Evolutionary conservation across 2,888 invertebrate species (phyloP), one percentile per base, ranked within the genome.

Genomic region (Ornithoptera priamus): DNA sequence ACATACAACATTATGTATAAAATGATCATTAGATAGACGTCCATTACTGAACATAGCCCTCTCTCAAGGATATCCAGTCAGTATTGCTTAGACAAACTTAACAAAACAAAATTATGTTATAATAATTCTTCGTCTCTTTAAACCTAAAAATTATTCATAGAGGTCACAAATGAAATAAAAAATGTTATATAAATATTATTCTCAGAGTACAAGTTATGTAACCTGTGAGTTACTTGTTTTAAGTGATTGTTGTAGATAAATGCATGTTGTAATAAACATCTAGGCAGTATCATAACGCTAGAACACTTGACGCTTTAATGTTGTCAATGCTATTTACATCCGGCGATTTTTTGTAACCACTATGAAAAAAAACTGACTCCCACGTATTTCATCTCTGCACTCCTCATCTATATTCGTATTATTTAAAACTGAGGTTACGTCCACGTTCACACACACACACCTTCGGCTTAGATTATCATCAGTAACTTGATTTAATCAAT

Each of bases 381-480:
- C 64, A 65, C 61, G 56, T 42, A 42, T 56, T 60, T 56, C 42
- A 56, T 61, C 8, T 60, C 6, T 7, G 17, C 22, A n/a, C 42
- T 17, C 36, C 62, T 12, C 22, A 65, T 30, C 56, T 62, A 58
- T 58, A 24, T 62, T 65, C 30, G 58, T 59, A 53, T 68, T 62
- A 15, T 20, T 58, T 12, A 30, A 36, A 42, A 64, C 62, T 30
- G 36, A 58, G 39, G 67, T 67, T 61, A 64, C 65, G 60, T 71
- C 42, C n/a, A 30, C 50, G 58, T 71, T 69, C 60, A 50, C 15
- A 64, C 60, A 68, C 62, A 63, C 30, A 68, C 62, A 56, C 30
- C 24, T 66, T 67, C 66, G 12, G 20, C 15, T 39, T 10, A 60
- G 67, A 67, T 67, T 60, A 63, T 63, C 53, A 62, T 62, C 67